Percentiles rank a stretch among this genome's conserved stretches.
phyloP scores from a whole-genome alignment of 1,140 invertebrate genomes.

The Drosophila baimaii region DNA sequence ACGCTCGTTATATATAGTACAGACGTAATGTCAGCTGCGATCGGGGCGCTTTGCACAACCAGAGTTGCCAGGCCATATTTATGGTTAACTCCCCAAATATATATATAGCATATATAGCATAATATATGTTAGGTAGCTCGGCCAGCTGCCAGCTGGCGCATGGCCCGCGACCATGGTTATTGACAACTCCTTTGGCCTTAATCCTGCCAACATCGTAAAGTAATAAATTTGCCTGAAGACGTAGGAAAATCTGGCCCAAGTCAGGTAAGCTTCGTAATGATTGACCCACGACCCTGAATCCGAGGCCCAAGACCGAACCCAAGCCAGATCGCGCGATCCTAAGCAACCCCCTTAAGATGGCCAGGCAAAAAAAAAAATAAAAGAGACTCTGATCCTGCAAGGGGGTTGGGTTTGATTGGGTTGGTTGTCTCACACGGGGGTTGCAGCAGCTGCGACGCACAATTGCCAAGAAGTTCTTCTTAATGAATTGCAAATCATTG shows the following conservation, averaged over 20 bases:
- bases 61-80: conserved; percentile 68
- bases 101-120: neutral
- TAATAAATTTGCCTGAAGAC: conserved; percentile 66
- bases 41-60: conserved; percentile 67
- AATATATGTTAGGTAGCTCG: conserved; percentile 2
- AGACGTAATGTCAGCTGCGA: conserved; percentile 36
- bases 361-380: conserved; percentile 30
- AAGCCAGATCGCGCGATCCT: conserved; percentile 11
- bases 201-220: conserved; percentile 74
- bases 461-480: conserved; percentile 50
- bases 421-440: conserved; percentile 25
- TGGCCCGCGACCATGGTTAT: conserved; percentile 50
- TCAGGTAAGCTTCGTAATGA: conserved; percentile 52
- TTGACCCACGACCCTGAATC: conserved; percentile 39
- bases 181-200: conserved; percentile 61
- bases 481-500: conserved; percentile 57
- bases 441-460: conserved; percentile 45
- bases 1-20: conserved; percentile 45
- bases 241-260: conserved; percentile 24
- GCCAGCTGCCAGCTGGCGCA: conserved; percentile 72
- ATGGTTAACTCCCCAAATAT: conserved; percentile 59
- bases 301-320: conserved; percentile 7
- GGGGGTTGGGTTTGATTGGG: conserved; percentile 43
- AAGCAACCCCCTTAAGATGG: conserved; percentile 49
- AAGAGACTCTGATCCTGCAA: conserved; percentile 4